Evolutionary conservation across 2,797 vertebrate genomes (phyloP), one percentile per base, ranked within the genome.

Genomic region (Molossus molossus): DNA sequence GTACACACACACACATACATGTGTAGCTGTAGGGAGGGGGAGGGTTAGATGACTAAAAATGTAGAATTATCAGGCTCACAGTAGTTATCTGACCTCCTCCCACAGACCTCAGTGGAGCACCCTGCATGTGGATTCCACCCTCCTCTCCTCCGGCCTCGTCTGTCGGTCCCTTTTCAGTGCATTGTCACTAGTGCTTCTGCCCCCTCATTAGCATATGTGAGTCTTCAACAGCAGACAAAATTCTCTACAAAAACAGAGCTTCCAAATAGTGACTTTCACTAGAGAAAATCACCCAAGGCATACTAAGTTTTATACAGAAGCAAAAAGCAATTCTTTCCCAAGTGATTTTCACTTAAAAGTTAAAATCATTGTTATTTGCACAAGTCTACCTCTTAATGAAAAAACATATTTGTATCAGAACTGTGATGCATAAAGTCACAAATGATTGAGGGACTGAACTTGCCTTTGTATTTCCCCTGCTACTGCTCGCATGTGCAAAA

Each of bases 161-260:
- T 33, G 33, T 33, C 33, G 33, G 33, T 33, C 33, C 33, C 81
- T 91, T 90, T 94, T 91, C 95, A 94, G 4, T 2, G 83, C 94
- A 87, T 87, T 97, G 92, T 97, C 95, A 85, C 29, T 58, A 91
- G 40, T 14, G 58, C 70, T 89, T 53, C 25, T 12, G 95, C 83
- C 90, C 67, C 33, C 95, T 95, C 48, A 97, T 97, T 97, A 97
- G 89, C 97, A 97, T 97, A 93, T 91, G 91, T 64, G 91, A 93
- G 90, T 97, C 93, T 96, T 94, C 95, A 94, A 89, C 50, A 82
- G 91, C 95, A 96, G 96, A 96, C 87, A 94, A 95, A 95, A 93
- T 96, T 96, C 95, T 91, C 91, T 64, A 72, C 72, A 65, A 93
- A 97, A 94, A 94, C 12, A 29, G 57, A 91, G 72, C 94, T 94